Conservation (phyloP, 2,113 vertebrate genomes). For the Myiagra hebetior region DNA sequence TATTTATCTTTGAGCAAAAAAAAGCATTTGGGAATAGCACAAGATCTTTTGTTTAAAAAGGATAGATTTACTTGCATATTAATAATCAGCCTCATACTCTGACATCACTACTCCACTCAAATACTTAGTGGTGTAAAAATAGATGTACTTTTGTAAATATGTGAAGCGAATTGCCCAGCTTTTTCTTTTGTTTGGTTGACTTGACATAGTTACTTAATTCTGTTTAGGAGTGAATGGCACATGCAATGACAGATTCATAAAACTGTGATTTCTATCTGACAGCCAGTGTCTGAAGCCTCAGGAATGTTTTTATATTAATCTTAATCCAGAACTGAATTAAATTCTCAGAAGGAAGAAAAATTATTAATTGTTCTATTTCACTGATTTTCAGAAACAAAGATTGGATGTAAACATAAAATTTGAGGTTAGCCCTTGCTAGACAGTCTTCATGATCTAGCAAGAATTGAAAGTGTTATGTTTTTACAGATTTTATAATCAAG, state of each 20-base stretch:
- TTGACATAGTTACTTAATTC: neutral
- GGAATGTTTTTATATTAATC: neutral
- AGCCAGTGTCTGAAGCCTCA: neutral
- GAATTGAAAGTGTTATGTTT: neutral
- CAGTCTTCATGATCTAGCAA: neutral
- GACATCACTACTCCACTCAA: neutral
- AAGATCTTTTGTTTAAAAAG: constrained; percentile 15
- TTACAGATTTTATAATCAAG: neutral
- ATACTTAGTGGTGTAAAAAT: neutral
- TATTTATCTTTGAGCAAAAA: neutral
- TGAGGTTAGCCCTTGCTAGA: neutral
- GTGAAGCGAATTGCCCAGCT: neutral
- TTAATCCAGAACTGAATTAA: neutral
- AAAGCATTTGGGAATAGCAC: neutral
- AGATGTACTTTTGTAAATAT: neutral
- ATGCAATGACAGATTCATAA: neutral
- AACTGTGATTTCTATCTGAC: neutral
- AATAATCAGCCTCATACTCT: neutral
- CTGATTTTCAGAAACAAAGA: neutral
- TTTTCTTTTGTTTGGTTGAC: neutral
- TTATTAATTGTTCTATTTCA: neutral
- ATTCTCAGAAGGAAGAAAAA: neutral
- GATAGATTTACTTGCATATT: neutral
- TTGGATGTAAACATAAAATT: neutral
- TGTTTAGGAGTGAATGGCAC: neutral